Base-by-base conservation (phyloP, 2,888 invertebrate genomes). In the Ceratothoa steindachneri region DNA sequence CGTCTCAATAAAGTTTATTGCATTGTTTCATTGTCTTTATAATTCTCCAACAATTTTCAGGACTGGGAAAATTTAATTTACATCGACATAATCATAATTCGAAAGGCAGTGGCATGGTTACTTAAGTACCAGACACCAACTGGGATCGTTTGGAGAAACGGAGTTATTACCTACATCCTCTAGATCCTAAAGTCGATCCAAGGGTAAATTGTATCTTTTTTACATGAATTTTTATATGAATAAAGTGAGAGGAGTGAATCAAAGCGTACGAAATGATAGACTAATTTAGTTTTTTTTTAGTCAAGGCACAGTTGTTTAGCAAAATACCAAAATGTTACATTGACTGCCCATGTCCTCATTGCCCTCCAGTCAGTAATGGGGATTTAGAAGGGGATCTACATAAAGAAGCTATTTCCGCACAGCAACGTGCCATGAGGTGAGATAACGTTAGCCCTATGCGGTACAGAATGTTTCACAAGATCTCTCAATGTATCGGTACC, bases 51-150 rank as follows among this genome's bases (percentile, higher is more conserved):
- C n/a, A n/a, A 41, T 55, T 19, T 19, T 19, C 72, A 95, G 82
- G 97, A 97, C 84, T 97, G 97, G 97, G 96, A 97, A 86, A 94
- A 95, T 84, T 95, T 90, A 83, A 90, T 97, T 72, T 97, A 93
- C 85, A 94, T 97, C 80, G 96, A 97, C 84, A 92, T 93, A 0
- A 87, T 89, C 60, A 91, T 94, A 1, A 93, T 97, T 81, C 89
- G 92, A 2, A 90, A 90, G 83, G 90, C 96, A 0, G 91, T 95
- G 1, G 87, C 89, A 0, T 97, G 95, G 94, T 86, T 97, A 1
- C 84, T 97, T 72, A 87, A 90, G 69, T 93, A 93, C 85, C 97
- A 97, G 85, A 90, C 89, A 0, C 88, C n/a, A 87, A 0, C 90
- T 92, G 27, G 97, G 97, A 0, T 90, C 93, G 0, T 97, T 97